Evolutionary conservation across 2,797 vertebrate genomes (phyloP), one percentile per base, ranked within the genome.

Genomic region (Pantherophis alleghaniensis): DNA sequence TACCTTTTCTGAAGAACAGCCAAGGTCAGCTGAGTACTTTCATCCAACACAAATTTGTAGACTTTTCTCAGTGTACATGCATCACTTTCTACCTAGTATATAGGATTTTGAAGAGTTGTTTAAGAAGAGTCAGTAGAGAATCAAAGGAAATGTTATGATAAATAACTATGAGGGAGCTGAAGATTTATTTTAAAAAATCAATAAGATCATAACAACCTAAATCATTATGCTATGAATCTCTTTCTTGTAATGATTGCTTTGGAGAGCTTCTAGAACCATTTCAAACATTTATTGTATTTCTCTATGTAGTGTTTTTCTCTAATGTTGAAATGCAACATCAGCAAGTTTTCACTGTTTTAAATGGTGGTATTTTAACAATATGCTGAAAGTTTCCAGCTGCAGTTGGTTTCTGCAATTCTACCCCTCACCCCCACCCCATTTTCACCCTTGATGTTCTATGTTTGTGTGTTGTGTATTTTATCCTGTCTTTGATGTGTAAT

Each of bases 401-500:
- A 57, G 66, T 56, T 91, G 28, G 28, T 56, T 91, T 74, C 69
- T 20, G 69, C 2, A 3, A 37, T 37, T 74, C 69, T 37, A n/a
- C 22, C n/a, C 24, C 14, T n/a, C 59, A 47, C n/a, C 47, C 57
- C 7, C 47, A 12, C 10, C 63, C 5, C 20, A 24, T 14, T 53
- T 90, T 47, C 32, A 16, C 13, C 37, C 66, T 57, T 55, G 4
- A 90, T n/a, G 63, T 74, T 56, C 61, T 90, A 26, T 88, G 88
- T 89, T 91, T 94, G 74, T 79, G 4, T 66, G 56, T 59, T 91
- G 60, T 61, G 59, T 89, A 89, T 93, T 91, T 90, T 87, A 91
- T 91, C 87, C 60, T 61, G 42, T 18, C 51, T 66, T 89, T 94
- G 92, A 94, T 92, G 79, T 26, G 6, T 74, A 32, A 18, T 91